Conservation (phyloP, 2,113 vertebrate species). For the Pygoscelis antarcticus region DNA sequence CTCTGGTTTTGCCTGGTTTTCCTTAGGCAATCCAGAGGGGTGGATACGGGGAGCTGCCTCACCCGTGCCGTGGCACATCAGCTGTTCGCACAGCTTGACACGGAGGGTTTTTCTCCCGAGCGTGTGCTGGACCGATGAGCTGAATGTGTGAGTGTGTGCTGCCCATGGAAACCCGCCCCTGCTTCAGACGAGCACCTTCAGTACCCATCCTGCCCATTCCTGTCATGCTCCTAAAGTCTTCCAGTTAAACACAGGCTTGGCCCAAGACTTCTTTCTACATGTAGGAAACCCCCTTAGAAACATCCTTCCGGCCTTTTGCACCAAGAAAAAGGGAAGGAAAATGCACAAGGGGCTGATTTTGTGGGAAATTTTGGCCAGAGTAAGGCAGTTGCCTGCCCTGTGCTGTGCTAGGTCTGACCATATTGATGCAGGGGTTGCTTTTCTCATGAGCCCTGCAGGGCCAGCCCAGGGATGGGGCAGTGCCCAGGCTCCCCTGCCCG, state of each 20-base stretch:
- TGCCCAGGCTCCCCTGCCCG: background rate
- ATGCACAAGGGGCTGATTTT: background rate
- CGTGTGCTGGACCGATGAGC: fast-evolving
- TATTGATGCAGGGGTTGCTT: background rate
- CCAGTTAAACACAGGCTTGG: background rate
- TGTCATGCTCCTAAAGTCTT: background rate
- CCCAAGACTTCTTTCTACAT: background rate
- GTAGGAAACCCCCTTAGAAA: background rate
- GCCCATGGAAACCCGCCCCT: background rate
- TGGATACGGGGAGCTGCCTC: background rate
- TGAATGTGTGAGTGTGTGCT: background rate
- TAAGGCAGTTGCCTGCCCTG: background rate
- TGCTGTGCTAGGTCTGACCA: background rate
- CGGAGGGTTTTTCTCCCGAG: background rate
- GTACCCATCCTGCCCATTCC: background rate
- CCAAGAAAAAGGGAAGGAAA: background rate
- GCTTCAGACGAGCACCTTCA: background rate
- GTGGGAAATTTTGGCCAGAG: background rate
- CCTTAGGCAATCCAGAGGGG: background rate
- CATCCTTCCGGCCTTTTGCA: background rate
- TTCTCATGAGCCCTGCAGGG: background rate
- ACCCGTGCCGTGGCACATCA: background rate
- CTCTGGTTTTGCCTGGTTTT: background rate
- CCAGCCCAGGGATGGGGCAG: background rate
- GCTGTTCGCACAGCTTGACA: background rate